Base-by-base conservation (phyloP, 2,888 invertebrate species). In the Alviniconcha strummeri region DNA sequence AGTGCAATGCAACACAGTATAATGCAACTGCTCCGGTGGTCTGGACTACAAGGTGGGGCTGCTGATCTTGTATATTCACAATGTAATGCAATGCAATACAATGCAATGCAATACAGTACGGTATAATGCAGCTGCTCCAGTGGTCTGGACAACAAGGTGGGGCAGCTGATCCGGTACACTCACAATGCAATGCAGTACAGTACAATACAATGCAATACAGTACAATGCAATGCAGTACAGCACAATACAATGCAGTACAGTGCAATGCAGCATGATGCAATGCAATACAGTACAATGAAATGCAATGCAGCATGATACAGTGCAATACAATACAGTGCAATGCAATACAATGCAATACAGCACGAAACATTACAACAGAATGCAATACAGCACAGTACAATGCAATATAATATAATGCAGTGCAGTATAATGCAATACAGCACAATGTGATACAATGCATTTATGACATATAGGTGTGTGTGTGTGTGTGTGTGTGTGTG, bases 141-240 rank as follows among this genome's bases (percentile, higher is more conserved):
- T 64, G 64, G 11, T 36, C 36, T 36, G 36, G 36, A 36, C 1
- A 1, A 36, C 36, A 36, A 3, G 36, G 36, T 36, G 36, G 36
- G 36, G 36, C 36, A 36, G 36, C 36, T 36, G 36, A 36, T 36
- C 36, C 1, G 36, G 36, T 36, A 36, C 36, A 36, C 3, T n/a
- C n/a, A n/a, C n/a, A n/a, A 36, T 36, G 64, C 36, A 36, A 36
- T 36, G 36, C 36, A 11, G 36, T 19, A 36, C 72, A 72, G 72
- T 72, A n/a, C 17, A 7, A 17, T 7, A 69, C 92, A 98, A 98
- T 93, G n/a, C n/a, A 52, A 19, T n/a, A 52, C 19, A 36, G 36
- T 36, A 36, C 36, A 36, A 64, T 64, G 64, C 4, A 1, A 0
- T 36, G 36, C 1, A 36, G 1, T 36, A 36, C 36, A 36, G 36